A percentile compares a stretch with the other conserved stretches of the same genome.
Conservation (phyloP, 2,888 invertebrate species). For the Selenia dentaria region DNA sequence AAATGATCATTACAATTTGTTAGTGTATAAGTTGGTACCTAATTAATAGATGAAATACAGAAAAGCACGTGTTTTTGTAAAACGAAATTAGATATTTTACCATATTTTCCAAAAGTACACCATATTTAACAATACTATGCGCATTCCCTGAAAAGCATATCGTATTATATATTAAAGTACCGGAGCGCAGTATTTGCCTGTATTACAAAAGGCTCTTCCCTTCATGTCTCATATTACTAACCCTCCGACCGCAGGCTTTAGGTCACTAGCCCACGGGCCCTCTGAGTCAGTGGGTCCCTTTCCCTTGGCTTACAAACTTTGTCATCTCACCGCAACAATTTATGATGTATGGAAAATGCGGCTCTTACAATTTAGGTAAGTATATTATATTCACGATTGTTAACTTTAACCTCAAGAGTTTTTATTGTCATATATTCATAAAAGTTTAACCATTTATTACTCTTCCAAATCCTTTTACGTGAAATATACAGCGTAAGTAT, state of each 20-base stretch:
- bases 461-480: neutral
- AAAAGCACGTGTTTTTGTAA: too few relatives aligned
- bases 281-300: constrained; percentile 14
- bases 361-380: constrained; percentile 1
- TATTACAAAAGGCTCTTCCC: constrained; percentile 13
- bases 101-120: too few relatives aligned
- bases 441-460: neutral
- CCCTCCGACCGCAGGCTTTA: constrained; percentile 15
- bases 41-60: too few relatives aligned
- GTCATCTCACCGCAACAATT: constrained; percentile 18
- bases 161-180: too few relatives aligned
- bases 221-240: constrained; percentile 12
- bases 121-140: too few relatives aligned
- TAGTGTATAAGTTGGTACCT: too few relatives aligned
- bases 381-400: neutral
- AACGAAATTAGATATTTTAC: too few relatives aligned
- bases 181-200: too few relatives aligned
- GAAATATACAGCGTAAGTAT: neutral
- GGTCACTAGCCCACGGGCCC: constrained; percentile 12
- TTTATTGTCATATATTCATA: neutral
- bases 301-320: constrained; percentile 15
- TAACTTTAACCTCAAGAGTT: neutral
- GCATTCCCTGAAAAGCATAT: too few relatives aligned
- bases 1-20: too few relatives aligned
- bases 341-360: constrained; percentile 10